Base-by-base conservation (phyloP, 2,888 invertebrate species). In the Latrodectus hesperus region DNA sequence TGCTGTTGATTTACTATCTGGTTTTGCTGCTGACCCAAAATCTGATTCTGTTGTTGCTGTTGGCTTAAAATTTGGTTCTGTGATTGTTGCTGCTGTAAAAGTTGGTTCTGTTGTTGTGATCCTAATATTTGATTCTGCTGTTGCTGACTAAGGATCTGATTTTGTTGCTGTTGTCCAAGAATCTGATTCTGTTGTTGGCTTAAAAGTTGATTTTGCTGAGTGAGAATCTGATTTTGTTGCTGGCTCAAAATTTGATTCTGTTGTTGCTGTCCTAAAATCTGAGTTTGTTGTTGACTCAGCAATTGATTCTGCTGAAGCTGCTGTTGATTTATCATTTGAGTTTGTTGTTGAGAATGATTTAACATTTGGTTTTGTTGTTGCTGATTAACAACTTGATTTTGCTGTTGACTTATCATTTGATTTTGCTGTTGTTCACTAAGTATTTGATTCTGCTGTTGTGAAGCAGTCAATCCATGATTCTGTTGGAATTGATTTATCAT, bases 201-300 rank as follows among this genome's bases (percentile, higher is more conserved):
- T 60, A 60, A 60, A 60, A 60, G 82, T 53, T 65, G 86, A 64
- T 89, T 84, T 74, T 53, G 75, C 38, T 53, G 73, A 53, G 10
- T 67, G 14, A n/a, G 92, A 79, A 90, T 92, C 82, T 90, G 91
- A 17, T 53, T 75, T 65, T 88, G 89, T 51, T 77, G 76, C 9
- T 77, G 76, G 14, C 38, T 38, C 60, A 79, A 60, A 17, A 26
- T 64, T 11, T 78, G 68, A 60, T 68, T 89, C 49, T 90, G 90
- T 67, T 88, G 89, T 81, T 89, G 90, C 71, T 60, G 60, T 6
- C n/a, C n/a, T 14, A 60, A 60, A 60, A 60, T 60, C n/a, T 60
- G 60, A n/a, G 12, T 60, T 60, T 60, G 60, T 60, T 60, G 60
- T 60, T 60, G 60, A n/a, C 10, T 60, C 10, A 60, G n/a, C 12